A percentile compares a stretch with the other conserved stretches of the same genome.
phyloP scores from a whole-genome alignment of 2,113 vertebrate genomes.

The Prunella himalayana region DNA sequence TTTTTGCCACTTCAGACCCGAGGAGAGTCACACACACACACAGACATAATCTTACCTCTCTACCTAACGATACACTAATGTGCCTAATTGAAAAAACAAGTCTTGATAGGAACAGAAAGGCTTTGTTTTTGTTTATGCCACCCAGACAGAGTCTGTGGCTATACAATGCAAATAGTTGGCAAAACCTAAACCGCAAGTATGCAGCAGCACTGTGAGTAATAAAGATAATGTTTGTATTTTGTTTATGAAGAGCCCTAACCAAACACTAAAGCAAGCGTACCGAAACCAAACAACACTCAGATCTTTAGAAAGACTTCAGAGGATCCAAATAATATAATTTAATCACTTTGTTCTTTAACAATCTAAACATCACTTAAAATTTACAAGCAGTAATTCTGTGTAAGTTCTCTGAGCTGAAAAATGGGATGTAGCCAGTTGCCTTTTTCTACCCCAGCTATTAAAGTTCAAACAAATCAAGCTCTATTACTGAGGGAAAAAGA shows the following conservation, averaged over 20 bases:
- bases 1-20: slow-evolving; percentile 13
- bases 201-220: slow-evolving; percentile 54
- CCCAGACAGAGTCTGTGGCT: slow-evolving; percentile 60
- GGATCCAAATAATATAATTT: slow-evolving; percentile 29
- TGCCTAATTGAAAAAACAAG: slow-evolving; percentile 29
- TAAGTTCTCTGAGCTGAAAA: background rate
- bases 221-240: slow-evolving; percentile 62
- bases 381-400: background rate
- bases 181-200: slow-evolving; percentile 65
- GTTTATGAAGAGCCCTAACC: slow-evolving; percentile 60
- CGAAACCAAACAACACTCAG: slow-evolving; percentile 42
- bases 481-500: background rate
- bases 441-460: background rate
- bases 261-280: slow-evolving; percentile 36
- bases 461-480: slow-evolving; percentile 11
- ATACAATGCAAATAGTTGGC: slow-evolving; percentile 61
- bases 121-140: slow-evolving; percentile 61
- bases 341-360: slow-evolving; percentile 41
- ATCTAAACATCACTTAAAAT: slow-evolving; percentile 31
- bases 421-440: background rate
- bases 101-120: slow-evolving; percentile 55
- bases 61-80: slow-evolving; percentile 18
- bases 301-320: slow-evolving; percentile 45
- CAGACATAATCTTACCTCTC: background rate
- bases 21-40: background rate